Base-by-base conservation (phyloP, 2,797 vertebrate genomes). In the Apogon talboti region DNA sequence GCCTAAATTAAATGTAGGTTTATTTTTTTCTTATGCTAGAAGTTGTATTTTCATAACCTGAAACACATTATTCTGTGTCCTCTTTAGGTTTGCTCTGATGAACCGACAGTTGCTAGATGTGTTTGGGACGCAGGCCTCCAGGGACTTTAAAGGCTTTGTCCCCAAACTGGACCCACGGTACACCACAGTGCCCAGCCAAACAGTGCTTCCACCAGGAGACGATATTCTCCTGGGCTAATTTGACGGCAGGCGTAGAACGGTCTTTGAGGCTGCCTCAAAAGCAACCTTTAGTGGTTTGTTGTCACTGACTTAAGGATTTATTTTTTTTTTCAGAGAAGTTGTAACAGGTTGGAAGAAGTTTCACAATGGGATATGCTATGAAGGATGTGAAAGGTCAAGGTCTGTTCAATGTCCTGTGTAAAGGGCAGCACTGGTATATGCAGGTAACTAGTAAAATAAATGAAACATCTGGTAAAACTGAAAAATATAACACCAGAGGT, bases 81-180 rank as follows among this genome's bases (percentile, higher is more conserved):
- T 24, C 50, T 42, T 15, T 57, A 99, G 98, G 88, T 99, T 99
- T 91, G 95, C 94, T 44, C 46, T 96, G 71, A 99, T 99, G 95
- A 98, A 99, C 90, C 92, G 98, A 67, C 94, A 94, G 80, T 84
- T 91, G 78, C 92, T 99, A 47, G 97, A 99, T 74, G 92, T 93
- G 41, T 99, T 99, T 79, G 97, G 96, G 49, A 98, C 97, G 19
- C 91, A 96, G 76, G 96, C 98, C 21, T 98, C 98, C 54, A 95
- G 91, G 89, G 83, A 95, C 76, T 98, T 99, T 89, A 92, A 93
- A 82, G 93, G 92, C 88, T 97, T 97, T 80, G 90, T 89, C 0
- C 97, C 96, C 58, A 95, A 92, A 83, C 91, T 98, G 87, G 96
- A 99, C 89, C 95, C 97, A 61, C 94, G 93, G 82, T 96, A 91